phyloP scores from a whole-genome alignment of 2,113 vertebrate genomes.

The Phasianus colchicus region DNA sequence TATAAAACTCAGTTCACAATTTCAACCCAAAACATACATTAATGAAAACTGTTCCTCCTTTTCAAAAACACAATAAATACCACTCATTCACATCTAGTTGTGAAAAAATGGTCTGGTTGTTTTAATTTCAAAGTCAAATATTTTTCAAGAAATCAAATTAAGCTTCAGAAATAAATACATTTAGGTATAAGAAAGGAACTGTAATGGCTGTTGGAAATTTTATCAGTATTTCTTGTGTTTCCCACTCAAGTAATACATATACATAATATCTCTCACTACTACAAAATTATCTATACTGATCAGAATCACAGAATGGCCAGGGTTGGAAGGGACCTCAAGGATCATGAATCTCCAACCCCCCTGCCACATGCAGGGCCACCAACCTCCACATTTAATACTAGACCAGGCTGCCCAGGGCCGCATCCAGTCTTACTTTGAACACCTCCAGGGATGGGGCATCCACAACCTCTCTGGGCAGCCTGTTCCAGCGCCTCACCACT shows the following conservation, averaged over 20 bases:
- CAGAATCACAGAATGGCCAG: neutral
- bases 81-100: neutral
- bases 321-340: no score
- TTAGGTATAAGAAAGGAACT: neutral
- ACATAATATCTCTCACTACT: neutral
- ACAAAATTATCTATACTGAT: neutral
- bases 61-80: neutral
- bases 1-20: neutral
- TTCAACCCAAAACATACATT: neutral
- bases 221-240: neutral
- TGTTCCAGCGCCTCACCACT: no score
- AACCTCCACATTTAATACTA: no score
- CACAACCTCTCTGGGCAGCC: no score
- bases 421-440: no score
- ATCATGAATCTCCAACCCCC: no score
- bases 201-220: neutral
- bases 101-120: neutral
- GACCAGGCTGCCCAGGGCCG: no score
- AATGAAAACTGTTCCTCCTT: neutral
- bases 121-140: neutral
- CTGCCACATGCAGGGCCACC: no score
- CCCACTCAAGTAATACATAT: neutral
- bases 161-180: neutral
- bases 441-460: no score
- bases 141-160: neutral